phyloP scores from a whole-genome alignment of 2,113 vertebrate species.

The Tyrannus savana region DNA sequence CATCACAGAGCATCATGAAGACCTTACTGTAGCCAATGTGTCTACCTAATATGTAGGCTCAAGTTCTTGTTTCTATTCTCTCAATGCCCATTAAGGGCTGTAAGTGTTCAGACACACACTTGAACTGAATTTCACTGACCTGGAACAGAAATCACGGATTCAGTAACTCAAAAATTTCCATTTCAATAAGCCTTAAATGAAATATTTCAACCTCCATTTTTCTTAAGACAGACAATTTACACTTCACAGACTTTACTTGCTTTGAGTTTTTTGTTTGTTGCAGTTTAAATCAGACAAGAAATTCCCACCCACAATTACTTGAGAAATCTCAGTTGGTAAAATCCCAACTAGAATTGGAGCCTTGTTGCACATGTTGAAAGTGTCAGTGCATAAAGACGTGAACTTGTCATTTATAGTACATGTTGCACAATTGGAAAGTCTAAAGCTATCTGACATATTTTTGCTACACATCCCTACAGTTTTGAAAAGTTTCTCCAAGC shows the following conservation, averaged over 20 bases:
- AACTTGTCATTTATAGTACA: neutral
- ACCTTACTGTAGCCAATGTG: neutral
- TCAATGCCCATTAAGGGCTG: neutral
- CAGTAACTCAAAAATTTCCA: neutral
- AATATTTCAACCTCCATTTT: neutral
- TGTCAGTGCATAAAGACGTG: constrained; percentile 1
- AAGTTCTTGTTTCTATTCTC: neutral
- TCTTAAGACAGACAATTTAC: neutral
- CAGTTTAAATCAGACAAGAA: constrained; percentile 4
- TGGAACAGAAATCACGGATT: neutral
- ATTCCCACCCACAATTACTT: constrained; percentile 16
- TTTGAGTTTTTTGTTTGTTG: neutral
- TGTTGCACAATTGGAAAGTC: neutral
- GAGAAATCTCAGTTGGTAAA: constrained; percentile 40
- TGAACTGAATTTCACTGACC: neutral
- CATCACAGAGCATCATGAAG: neutral
- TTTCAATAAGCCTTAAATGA: neutral
- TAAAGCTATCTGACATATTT: constrained; percentile 1
- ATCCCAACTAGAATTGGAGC: neutral
- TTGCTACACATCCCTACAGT: neutral
- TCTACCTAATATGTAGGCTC: neutral
- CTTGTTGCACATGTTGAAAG: neutral
- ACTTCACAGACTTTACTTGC: neutral
- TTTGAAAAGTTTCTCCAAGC: neutral
- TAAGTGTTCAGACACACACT: neutral